Percentiles rank a stretch among this genome's conserved stretches.
These are phyloP conservation scores for Chionoecetes opilio DNA, from an alignment of 1,140 invertebrate species.

Conservation along the genomic window DNA sequence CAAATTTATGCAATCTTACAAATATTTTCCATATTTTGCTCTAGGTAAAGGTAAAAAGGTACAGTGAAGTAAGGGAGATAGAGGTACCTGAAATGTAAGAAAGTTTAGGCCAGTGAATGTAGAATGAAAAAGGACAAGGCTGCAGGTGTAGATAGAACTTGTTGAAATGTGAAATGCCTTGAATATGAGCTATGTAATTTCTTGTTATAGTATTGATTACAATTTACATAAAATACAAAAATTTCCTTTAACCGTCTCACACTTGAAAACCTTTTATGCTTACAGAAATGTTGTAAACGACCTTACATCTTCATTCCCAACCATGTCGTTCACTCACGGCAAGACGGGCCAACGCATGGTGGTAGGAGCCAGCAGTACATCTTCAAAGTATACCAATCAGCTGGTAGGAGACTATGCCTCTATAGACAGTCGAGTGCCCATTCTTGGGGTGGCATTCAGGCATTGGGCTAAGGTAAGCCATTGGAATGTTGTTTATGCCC, in stretches of 20 bases:
- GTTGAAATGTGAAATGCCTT: not conserved
- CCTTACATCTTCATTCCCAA: slow-evolving; percentile 72
- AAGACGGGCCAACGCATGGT: slow-evolving; percentile 66
- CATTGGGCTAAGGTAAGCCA: slow-evolving; percentile 70
- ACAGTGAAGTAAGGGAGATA: too few species aligned
- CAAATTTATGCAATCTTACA: too few species aligned
- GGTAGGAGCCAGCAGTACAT: slow-evolving; percentile 65
- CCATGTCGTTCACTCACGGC: slow-evolving; percentile 69
- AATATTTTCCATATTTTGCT: too few species aligned
- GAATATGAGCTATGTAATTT: too few species aligned
- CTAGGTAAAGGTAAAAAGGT: too few species aligned
- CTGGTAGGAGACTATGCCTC: slow-evolving; percentile 69
- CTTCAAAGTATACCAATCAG: slow-evolving; percentile 72
- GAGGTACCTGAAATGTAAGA: too few species aligned
- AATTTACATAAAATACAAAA: not conserved
- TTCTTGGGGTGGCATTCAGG: slow-evolving; percentile 68
- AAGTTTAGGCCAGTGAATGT: too few species aligned
- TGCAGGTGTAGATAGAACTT: too few species aligned
- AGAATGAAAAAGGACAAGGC: too few species aligned
- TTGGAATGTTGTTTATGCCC: slow-evolving; percentile 20
- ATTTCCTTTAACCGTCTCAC: not conserved
- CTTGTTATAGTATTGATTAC: not conserved
- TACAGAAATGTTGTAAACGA: slow-evolving; percentile 74
- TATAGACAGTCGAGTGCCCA: slow-evolving; percentile 53
- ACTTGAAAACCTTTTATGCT: slow-evolving; percentile 32